Percentiles rank a stretch among this genome's conserved stretches.
Evolutionary conservation across 2,888 invertebrate genomes (phyloP).

Genomic region (Andrena camellia): DNA sequence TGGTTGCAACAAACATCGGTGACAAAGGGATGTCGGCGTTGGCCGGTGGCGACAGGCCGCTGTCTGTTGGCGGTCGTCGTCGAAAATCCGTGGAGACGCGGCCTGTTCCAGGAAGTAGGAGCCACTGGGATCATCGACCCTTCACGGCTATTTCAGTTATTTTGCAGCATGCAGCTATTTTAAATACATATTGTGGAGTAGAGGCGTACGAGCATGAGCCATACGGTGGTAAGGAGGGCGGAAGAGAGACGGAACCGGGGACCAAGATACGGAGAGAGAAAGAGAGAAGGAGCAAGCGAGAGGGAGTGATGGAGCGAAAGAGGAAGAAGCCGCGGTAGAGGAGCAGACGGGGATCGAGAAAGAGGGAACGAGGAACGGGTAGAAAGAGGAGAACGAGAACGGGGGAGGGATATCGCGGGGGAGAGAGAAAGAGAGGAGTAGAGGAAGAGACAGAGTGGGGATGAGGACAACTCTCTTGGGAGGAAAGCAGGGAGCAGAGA

Average conservation of each 20-base stretch:
- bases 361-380: conserved; percentile 32
- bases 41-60: conserved; percentile 60
- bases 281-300: conserved; percentile 19
- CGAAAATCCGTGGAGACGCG: conserved; percentile 69
- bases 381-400: conserved; percentile 24
- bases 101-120: conserved; percentile 80
- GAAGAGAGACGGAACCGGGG: conserved; percentile 43
- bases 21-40: conserved; percentile 35
- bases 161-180: conserved; percentile 81
- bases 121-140: conserved; percentile 80
- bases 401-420: not conserved
- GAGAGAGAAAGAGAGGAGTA: conserved; percentile 18
- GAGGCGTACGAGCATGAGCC: conserved; percentile 69
- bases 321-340: conserved; percentile 14
- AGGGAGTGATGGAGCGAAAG: conserved; percentile 49
- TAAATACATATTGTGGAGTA: conserved; percentile 79
- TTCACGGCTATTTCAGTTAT: conserved; percentile 82
- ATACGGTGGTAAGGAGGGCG: conserved; percentile 62
- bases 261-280: conserved; percentile 23
- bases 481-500: conserved; percentile 36
- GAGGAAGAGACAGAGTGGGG: conserved; percentile 42
- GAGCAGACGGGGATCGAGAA: conserved; percentile 24
- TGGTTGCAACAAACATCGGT: not conserved
- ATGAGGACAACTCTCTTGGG: conserved; percentile 56
- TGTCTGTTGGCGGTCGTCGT: conserved; percentile 56